Evolutionary conservation across 2,113 vertebrate species (phyloP).

Genomic region (Lampris megalopsis): DNA sequence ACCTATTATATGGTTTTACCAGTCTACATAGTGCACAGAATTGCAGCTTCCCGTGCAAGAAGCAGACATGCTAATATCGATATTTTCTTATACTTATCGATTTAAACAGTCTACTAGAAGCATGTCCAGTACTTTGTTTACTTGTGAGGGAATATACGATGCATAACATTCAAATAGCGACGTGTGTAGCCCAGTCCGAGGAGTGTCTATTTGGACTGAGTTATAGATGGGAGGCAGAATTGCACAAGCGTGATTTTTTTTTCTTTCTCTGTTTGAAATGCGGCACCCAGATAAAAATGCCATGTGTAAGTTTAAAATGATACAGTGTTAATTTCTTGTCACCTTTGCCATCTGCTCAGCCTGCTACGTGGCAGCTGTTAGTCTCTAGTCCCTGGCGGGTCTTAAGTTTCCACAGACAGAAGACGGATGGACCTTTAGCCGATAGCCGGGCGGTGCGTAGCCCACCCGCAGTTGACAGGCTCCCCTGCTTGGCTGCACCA

Average conservation of each 20-base stretch:
- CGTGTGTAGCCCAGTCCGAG: background rate
- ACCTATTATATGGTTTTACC: background rate
- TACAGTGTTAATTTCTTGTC: slow-evolving; percentile 57
- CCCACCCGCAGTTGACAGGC: slow-evolving; percentile 54
- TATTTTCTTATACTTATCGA: slow-evolving; percentile 5
- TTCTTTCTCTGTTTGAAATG: background rate
- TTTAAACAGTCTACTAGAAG: slow-evolving; percentile 6
- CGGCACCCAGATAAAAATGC: slow-evolving; percentile 24
- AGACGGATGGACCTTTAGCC: slow-evolving; percentile 58
- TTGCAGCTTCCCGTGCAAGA: background rate
- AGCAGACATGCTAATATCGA: slow-evolving; percentile 21
- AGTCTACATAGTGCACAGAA: slow-evolving; percentile 4
- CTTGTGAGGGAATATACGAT: slow-evolving; percentile 35
- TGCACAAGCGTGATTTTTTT: slow-evolving; percentile 21
- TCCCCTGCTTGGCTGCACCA: slow-evolving; percentile 32
- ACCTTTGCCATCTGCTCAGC: slow-evolving; percentile 70
- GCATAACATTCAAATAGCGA: background rate
- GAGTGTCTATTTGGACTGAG: slow-evolving; percentile 21
- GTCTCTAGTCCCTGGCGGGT: slow-evolving; percentile 40
- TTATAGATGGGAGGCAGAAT: slow-evolving; percentile 18
- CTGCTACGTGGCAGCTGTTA: slow-evolving; percentile 66
- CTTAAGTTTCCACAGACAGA: slow-evolving; percentile 63
- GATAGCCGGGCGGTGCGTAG: slow-evolving; percentile 28
- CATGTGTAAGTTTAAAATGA: slow-evolving; percentile 55
- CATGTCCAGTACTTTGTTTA: background rate